Conservation (phyloP, 1,140 invertebrate genomes). For the Sesamia nonagrioides region DNA sequence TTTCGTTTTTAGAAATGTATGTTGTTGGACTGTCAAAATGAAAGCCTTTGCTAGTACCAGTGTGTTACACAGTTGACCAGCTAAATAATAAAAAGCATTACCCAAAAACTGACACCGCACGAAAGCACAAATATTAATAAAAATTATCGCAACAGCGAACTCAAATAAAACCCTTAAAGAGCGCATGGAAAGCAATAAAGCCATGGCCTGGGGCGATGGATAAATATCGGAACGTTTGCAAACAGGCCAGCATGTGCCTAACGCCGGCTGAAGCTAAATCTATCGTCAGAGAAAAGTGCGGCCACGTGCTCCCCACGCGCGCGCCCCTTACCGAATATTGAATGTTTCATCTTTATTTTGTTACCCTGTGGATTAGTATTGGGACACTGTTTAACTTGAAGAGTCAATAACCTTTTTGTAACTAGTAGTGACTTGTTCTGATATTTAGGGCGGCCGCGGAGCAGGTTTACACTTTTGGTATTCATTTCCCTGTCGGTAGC, state of each 20-base stretch:
- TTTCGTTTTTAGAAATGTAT: too few relatives aligned
- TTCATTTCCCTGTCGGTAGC: too few relatives aligned
- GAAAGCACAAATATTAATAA: neutral
- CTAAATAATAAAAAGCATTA: neutral
- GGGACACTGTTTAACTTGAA: slow-evolving; percentile 25
- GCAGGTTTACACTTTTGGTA: too few relatives aligned
- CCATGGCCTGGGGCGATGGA: slow-evolving; percentile 57
- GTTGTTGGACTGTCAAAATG: too few relatives aligned
- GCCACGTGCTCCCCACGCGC: slow-evolving; percentile 20
- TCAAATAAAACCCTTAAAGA: slow-evolving; percentile 32
- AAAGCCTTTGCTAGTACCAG: too few relatives aligned
- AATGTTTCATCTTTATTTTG: slow-evolving; percentile 38
- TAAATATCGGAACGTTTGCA: slow-evolving; percentile 58
- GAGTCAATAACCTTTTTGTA: slow-evolving; percentile 32
- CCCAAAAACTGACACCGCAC: neutral
- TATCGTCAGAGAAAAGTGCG: slow-evolving; percentile 1
- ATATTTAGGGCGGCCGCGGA: neutral
- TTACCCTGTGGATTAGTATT: slow-evolving; percentile 32
- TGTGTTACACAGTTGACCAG: neutral
- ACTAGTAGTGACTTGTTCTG: neutral
- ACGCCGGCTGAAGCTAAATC: slow-evolving; percentile 16
- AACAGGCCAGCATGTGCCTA: slow-evolving; percentile 11
- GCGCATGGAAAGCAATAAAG: slow-evolving; percentile 55
- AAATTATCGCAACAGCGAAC: slow-evolving; percentile 2
- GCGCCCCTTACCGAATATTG: neutral